Base-by-base conservation (phyloP, 2,113 vertebrate species). In the Sinocyclocheilus maitianheensis region DNA sequence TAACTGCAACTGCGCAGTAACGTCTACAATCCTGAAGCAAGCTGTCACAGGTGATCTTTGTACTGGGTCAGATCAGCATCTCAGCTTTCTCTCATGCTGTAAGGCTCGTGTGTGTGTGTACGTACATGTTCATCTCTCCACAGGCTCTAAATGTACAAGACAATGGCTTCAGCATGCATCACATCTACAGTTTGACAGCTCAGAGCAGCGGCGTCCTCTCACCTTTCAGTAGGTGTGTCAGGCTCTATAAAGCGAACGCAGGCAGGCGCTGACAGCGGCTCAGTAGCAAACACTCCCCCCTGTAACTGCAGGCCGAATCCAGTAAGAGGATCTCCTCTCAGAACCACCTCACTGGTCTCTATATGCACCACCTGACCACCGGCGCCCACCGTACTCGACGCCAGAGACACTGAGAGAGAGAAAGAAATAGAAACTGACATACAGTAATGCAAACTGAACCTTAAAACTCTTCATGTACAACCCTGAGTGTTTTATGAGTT, bases 291-390 rank as follows among this genome's bases (percentile, higher is more conserved):
- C 92, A 99, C 96, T 75, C 98, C 97, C 46, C 97, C 98, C 91
- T 99, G 98, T 78, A 99, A 97, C 94, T 99, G 97, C 77, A 99
- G 94, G 91, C 98, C 98, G 5, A 99, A 99, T 89, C 98, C 98
- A 69, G 95, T 97, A 91, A 99, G 95, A 2, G 97, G 97, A 84
- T 98, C 97, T 65, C 98, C 98, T 85, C 96, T 96, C 88, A 99
- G 96, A 89, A 97, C 22, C 65, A 99, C 95, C 89, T 99, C 98
- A 1, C 96, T 97, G 0, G 93, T 97, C 94, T 99, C 98, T 0
- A 97, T 94, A 88, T 99, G 98, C 87, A 98, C 97, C 48, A 99
- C 95, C 94, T 99, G 98, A 26, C 98, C 98, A 0, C 97, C 98
- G 0, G 96, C 97, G 65, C 97, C 98, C 62, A 99, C 96, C 0